A percentile compares a stretch with the other conserved stretches of the same genome.
phyloP scores from a whole-genome alignment of 1,140 invertebrate genomes.

The Drosophila sp. region DNA sequence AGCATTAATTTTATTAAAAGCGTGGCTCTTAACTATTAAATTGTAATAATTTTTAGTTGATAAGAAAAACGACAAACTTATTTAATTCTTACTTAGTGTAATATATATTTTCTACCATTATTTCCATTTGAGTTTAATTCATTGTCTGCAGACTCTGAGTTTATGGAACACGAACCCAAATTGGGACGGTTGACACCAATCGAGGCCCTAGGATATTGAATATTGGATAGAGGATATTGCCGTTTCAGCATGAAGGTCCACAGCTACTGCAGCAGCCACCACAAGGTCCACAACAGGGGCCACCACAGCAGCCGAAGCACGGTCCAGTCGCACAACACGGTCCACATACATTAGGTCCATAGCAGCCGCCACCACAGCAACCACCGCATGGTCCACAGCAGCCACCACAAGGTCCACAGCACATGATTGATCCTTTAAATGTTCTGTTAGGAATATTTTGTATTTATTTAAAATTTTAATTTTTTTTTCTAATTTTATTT shows the following conservation, averaged over 20 bases:
- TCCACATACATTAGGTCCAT: constrained; percentile 40
- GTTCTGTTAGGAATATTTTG: background rate
- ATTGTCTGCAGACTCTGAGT: background rate
- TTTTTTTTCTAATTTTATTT: background rate
- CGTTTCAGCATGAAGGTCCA: constrained; percentile 37
- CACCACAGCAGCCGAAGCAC: constrained; percentile 41
- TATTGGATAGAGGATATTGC: no score
- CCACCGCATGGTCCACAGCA: constrained; percentile 34
- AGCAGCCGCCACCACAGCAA: constrained; percentile 36
- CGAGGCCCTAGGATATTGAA: background rate
- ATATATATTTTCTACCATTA: background rate
- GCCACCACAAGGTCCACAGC: constrained; percentile 45
- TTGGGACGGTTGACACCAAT: no score
- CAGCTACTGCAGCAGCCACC: constrained; percentile 41
- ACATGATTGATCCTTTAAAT: constrained; percentile 30
- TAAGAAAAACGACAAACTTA: no score
- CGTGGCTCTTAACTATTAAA: no score
- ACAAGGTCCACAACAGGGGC: constrained; percentile 25
- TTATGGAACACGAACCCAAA: background rate
- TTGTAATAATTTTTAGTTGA: no score
- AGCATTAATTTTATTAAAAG: constrained; percentile 58
- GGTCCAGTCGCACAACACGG: constrained; percentile 41
- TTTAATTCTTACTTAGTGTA: constrained; percentile 7
- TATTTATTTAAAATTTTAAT: background rate
- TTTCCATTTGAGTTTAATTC: background rate